phyloP scores from a whole-genome alignment of 2,888 invertebrate genomes.

The Acheta domesticus region DNA sequence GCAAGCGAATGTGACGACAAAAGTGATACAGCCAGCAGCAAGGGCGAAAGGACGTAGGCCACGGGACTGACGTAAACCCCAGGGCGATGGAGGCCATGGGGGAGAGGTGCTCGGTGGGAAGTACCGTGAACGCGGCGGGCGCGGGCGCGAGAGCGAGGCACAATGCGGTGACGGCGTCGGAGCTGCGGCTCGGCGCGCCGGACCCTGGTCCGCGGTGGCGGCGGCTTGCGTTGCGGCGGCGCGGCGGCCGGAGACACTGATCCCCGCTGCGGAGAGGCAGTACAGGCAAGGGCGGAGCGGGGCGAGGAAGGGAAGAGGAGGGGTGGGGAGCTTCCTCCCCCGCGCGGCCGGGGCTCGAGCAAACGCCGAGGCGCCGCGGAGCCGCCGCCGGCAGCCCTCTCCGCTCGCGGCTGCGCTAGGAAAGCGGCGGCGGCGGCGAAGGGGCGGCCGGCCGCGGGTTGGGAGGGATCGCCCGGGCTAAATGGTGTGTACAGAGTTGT shows the following conservation, averaged over 20 bases:
- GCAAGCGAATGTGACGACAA: too few relatives aligned
- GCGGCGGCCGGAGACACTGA: not conserved
- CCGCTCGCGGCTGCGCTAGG: not conserved
- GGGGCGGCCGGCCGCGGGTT: not conserved
- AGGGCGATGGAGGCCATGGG: too few relatives aligned
- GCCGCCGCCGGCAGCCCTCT: too few relatives aligned
- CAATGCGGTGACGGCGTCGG: not conserved
- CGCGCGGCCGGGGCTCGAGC: too few relatives aligned
- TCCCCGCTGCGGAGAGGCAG: not conserved
- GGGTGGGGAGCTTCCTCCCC: not conserved
- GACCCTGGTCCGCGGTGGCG: not conserved
- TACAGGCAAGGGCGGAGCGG: not conserved
- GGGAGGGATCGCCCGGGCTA: not conserved
- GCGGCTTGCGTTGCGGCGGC: not conserved
- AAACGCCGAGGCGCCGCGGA: too few relatives aligned
- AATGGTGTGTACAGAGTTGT: constrained; percentile 18
- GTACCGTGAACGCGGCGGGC: not conserved
- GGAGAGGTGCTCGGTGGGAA: too few relatives aligned
- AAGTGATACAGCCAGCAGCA: too few relatives aligned
- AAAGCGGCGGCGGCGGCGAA: not conserved
- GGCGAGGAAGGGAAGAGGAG: not conserved
- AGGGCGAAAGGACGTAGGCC: too few relatives aligned
- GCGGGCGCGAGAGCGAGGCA: not conserved
- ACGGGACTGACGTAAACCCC: too few relatives aligned
- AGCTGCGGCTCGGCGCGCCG: not conserved